These are phyloP conservation scores for Anastrepha obliqua DNA, from an alignment of 1,140 invertebrate genomes.

Conservation along the genomic window DNA sequence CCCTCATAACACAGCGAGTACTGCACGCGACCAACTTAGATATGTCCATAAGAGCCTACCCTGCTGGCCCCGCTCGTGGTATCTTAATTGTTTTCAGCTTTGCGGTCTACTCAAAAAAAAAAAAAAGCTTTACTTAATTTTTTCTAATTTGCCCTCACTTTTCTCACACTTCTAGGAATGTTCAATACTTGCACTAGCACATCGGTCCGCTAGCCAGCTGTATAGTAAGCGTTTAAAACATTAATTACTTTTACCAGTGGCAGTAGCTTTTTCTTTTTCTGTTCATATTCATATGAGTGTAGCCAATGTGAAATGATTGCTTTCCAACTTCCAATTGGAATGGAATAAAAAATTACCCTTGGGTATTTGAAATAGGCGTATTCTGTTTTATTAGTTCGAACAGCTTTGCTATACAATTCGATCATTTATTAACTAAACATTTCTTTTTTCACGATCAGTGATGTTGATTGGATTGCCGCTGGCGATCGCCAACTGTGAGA, in stretches of 20 bases:
- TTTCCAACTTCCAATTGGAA: conserved; percentile 32
- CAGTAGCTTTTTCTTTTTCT: background rate
- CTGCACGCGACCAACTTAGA: conserved; percentile 1
- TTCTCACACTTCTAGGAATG: background rate
- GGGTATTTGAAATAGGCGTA: conserved; percentile 29
- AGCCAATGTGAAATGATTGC: conserved; percentile 17
- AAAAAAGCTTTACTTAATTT: background rate
- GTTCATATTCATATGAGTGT: conserved; percentile 1
- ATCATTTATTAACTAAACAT: conserved; percentile 49
- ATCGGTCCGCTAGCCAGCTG: background rate
- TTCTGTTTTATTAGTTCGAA: conserved; percentile 14
- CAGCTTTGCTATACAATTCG: background rate
- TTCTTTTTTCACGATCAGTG: conserved; percentile 41
- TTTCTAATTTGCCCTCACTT: background rate
- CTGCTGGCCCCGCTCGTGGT: conserved; percentile 14
- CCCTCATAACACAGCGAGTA: background rate
- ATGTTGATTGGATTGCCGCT: conserved; percentile 23
- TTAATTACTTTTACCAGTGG: conserved; percentile 45
- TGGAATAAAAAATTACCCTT: conserved; percentile 5
- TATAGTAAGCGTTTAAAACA: background rate
- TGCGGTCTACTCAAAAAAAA: background rate
- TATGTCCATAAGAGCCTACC: background rate
- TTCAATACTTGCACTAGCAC: background rate
- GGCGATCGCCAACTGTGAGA: conserved; percentile 46
- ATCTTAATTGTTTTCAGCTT: conserved; percentile 19